Percentiles rank a stretch among this genome's conserved stretches.
These are phyloP conservation scores for Atrichornis clamosus DNA, from an alignment of 2,113 vertebrate genomes.

Conservation along the genomic window DNA sequence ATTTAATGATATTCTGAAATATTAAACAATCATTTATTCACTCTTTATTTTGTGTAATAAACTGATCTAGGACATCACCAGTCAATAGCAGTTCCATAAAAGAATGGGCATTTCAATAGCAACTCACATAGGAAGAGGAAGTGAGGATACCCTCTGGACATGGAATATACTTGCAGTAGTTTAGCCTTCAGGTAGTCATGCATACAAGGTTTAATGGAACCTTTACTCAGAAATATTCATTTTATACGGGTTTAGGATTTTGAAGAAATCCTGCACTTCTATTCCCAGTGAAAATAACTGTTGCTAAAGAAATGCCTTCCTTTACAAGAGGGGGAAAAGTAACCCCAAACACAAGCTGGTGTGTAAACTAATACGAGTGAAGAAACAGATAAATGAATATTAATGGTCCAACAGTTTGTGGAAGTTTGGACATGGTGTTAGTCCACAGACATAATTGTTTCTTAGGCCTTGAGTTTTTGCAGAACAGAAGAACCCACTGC, in stretches of 20 bases:
- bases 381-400: background rate
- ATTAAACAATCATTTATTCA: background rate
- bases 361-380: background rate
- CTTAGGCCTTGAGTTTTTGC: background rate
- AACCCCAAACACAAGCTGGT: background rate
- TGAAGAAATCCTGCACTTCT: background rate
- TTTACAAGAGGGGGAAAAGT: background rate
- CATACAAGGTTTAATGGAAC: background rate
- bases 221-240: background rate
- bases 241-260: background rate
- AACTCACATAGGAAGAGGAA: background rate
- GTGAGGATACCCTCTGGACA: background rate
- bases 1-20: background rate
- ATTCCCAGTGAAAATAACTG: background rate
- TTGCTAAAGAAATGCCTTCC: background rate
- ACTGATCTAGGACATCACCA: background rate
- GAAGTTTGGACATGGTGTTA: background rate
- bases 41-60: background rate
- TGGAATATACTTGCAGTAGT: background rate
- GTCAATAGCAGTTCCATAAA: background rate
- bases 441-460: background rate
- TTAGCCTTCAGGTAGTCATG: background rate
- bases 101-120: background rate
- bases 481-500: background rate
- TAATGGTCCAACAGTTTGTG: background rate